Conservation (phyloP, 1,140 invertebrate genomes). For the Heliothis subflexa region DNA sequence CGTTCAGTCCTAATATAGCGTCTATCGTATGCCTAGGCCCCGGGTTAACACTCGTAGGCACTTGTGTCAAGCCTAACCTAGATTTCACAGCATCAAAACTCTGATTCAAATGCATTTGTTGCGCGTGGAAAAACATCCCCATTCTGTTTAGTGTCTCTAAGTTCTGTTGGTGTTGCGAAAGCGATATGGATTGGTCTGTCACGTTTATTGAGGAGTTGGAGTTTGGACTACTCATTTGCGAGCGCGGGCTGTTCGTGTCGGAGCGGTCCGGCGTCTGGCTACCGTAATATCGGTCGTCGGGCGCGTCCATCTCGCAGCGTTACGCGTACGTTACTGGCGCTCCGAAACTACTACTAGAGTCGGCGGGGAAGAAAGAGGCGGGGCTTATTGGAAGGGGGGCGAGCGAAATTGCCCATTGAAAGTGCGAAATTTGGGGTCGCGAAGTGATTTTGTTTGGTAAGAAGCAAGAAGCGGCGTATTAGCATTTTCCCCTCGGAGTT, state of each 20-base stretch:
- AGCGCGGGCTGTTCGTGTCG: constrained; percentile 76
- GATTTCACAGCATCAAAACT: constrained; percentile 79
- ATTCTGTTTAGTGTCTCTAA: constrained; percentile 80
- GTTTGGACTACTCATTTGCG: constrained; percentile 77
- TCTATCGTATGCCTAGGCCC: constrained; percentile 82
- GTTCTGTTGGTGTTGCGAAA: constrained; percentile 78
- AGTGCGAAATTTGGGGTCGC: constrained; percentile 84
- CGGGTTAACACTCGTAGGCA: constrained; percentile 69
- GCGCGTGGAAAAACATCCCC: constrained; percentile 83
- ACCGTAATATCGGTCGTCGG: constrained; percentile 75
- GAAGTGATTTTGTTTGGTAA: constrained; percentile 83
- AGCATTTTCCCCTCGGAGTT: constrained; percentile 80
- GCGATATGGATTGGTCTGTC: constrained; percentile 63
- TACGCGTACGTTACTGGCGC: constrained; percentile 67
- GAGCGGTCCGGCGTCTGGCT: constrained; percentile 74
- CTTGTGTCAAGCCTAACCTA: constrained; percentile 75
- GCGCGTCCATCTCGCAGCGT: constrained; percentile 72
- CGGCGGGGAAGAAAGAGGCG: constrained; percentile 65
- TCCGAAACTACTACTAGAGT: constrained; percentile 44
- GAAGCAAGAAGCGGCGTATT: constrained; percentile 78
- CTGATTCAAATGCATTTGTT: constrained; percentile 80
- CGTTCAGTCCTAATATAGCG: constrained; percentile 79
- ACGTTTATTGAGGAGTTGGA: constrained; percentile 78
- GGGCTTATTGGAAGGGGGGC: constrained; percentile 59
- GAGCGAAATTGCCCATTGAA: constrained; percentile 79